Percentiles rank a stretch among this genome's conserved stretches.
These are phyloP conservation scores for Atrichornis clamosus DNA, from an alignment of 2,113 vertebrate genomes.

Conservation along the genomic window DNA sequence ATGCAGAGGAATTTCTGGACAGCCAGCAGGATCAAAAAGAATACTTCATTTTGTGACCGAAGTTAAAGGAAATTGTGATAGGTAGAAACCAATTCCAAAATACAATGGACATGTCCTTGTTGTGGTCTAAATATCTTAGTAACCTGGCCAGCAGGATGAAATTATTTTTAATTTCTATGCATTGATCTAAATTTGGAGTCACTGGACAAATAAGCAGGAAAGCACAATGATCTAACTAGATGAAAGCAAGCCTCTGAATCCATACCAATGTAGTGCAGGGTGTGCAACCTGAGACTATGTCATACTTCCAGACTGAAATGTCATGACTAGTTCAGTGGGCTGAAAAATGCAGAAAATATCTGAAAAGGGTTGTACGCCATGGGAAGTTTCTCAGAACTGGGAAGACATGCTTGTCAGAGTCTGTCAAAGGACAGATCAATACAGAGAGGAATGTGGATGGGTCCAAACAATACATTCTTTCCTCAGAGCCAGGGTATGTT, in stretches of 20 bases:
- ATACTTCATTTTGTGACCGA: not conserved
- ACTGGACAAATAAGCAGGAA: not conserved
- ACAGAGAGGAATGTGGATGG: not conserved
- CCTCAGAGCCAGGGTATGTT: not conserved
- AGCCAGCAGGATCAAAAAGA: not conserved
- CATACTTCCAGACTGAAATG: not conserved
- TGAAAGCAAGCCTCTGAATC: not conserved
- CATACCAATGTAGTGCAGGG: not conserved
- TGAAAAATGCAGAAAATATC: not conserved
- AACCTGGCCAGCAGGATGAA: not conserved
- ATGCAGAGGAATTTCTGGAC: not conserved
- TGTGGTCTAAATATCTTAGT: not conserved
- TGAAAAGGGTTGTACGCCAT: not conserved
- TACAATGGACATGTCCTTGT: rapidly evolving
- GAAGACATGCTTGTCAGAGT: not conserved
- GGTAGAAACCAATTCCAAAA: not conserved
- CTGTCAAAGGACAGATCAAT: not conserved
- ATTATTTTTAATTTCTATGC: not conserved
- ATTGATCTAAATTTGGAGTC: not conserved
- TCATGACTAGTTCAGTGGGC: not conserved
- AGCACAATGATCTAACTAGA: not conserved
- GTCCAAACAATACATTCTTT: not conserved
- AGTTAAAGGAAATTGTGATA: not conserved
- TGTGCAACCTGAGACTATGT: rapidly evolving
- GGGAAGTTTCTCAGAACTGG: not conserved